Evolutionary conservation across 2,797 vertebrate genomes (phyloP).

Genomic region (Limnodromus scolopaceus): DNA sequence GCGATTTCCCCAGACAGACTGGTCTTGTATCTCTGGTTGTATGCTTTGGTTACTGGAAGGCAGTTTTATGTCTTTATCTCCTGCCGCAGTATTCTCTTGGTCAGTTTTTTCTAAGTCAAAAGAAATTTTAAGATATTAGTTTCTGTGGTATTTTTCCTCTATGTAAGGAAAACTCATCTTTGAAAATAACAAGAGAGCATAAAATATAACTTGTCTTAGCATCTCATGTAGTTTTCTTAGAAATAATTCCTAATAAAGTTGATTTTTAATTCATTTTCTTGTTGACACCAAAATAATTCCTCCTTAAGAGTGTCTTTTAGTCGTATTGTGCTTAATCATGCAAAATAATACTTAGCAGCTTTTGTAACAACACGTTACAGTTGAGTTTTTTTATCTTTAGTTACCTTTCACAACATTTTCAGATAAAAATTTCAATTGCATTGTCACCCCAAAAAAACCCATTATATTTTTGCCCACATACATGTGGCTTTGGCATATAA

Average conservation of each 20-base stretch:
- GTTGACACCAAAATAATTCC: neutral
- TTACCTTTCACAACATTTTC: neutral
- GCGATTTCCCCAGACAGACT: constrained; percentile 77
- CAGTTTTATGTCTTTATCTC: constrained; percentile 72
- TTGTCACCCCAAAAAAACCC: neutral
- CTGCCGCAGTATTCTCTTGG: constrained; percentile 69
- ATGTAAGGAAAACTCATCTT: neutral
- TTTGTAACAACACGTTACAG: neutral
- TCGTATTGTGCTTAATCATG: neutral
- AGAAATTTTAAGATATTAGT: constrained; percentile 12
- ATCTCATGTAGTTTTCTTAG: neutral
- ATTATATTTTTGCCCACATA: neutral
- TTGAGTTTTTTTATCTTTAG: neutral
- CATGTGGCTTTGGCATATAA: neutral
- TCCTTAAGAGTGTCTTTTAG: neutral
- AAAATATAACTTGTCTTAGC: neutral
- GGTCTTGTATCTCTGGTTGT: constrained; percentile 77
- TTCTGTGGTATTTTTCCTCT: neutral
- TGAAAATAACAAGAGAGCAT: neutral
- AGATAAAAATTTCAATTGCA: neutral
- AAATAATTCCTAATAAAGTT: neutral
- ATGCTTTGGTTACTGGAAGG: constrained; percentile 73
- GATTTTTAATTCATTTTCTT: neutral
- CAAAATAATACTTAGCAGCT: neutral
- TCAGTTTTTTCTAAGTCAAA: constrained; percentile 84